Evolutionary conservation across 2,888 invertebrate genomes (phyloP).

Genomic region (Buathra laborator): DNA sequence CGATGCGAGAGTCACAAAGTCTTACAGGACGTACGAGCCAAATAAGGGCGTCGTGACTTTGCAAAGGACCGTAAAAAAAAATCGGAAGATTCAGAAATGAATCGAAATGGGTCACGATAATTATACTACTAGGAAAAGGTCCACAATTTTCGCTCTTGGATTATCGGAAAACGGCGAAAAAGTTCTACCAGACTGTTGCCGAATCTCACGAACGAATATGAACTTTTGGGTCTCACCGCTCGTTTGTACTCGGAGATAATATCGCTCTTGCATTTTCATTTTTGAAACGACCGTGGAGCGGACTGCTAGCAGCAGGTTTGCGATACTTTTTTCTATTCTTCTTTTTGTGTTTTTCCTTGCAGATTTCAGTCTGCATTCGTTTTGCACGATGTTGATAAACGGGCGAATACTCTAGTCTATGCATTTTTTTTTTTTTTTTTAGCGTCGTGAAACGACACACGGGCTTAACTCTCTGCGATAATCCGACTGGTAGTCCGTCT

Average conservation of each 20-base stretch:
- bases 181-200: background rate
- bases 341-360: background rate
- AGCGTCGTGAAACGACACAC: background rate
- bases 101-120: background rate
- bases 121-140: background rate
- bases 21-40: background rate
- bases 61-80: background rate
- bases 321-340: conserved; percentile 8
- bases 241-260: background rate
- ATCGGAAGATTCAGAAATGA: background rate
- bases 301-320: background rate
- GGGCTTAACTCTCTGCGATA: background rate
- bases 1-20: background rate
- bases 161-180: conserved; percentile 8
- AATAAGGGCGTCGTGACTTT: background rate
- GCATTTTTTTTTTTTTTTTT: background rate
- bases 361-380: background rate
- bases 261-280: background rate
- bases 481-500: background rate
- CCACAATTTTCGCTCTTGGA: background rate
- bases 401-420: background rate
- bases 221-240: background rate
- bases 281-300: background rate
- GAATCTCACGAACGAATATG: background rate
- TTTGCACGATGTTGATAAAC: background rate